A percentile compares a stretch with the other conserved stretches of the same genome.
These are phyloP conservation scores for Eurystomus glaucurus DNA, from an alignment of 2,797 vertebrate genomes.

Conservation along the genomic window DNA sequence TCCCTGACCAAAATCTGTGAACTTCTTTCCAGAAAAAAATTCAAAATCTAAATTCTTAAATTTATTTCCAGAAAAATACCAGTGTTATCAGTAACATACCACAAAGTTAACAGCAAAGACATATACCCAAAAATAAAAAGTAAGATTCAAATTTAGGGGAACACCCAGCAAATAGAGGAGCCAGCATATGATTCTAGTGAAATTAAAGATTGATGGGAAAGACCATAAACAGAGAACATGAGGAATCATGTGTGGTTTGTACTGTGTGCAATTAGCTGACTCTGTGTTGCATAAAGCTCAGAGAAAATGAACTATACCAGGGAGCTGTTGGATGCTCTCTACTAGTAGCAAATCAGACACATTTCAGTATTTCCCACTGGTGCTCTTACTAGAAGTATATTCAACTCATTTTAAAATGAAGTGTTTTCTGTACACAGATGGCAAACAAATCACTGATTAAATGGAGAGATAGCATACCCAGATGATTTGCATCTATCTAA, in stretches of 20 bases:
- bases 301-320: not conserved
- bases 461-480: slow-evolving; percentile 21
- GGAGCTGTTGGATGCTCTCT: not conserved
- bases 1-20: not conserved
- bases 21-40: not conserved
- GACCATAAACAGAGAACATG: not conserved
- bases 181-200: not conserved
- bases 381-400: not conserved
- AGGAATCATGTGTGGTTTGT: not conserved
- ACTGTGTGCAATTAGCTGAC: not conserved
- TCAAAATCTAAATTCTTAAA: too few species aligned
- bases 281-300: not conserved
- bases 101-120: not conserved
- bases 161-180: slow-evolving; percentile 6
- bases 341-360: not conserved
- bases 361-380: slow-evolving; percentile 16
- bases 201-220: not conserved
- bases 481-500: slow-evolving; percentile 50
- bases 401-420: slow-evolving; percentile 17
- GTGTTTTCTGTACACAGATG: slow-evolving; percentile 35
- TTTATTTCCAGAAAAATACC: not conserved
- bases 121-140: not conserved
- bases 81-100: not conserved
- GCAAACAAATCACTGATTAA: slow-evolving; percentile 67
- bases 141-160: slow-evolving; percentile 17